phyloP scores from a whole-genome alignment of 2,797 vertebrate species.

The Cephalopachus bancanus region DNA sequence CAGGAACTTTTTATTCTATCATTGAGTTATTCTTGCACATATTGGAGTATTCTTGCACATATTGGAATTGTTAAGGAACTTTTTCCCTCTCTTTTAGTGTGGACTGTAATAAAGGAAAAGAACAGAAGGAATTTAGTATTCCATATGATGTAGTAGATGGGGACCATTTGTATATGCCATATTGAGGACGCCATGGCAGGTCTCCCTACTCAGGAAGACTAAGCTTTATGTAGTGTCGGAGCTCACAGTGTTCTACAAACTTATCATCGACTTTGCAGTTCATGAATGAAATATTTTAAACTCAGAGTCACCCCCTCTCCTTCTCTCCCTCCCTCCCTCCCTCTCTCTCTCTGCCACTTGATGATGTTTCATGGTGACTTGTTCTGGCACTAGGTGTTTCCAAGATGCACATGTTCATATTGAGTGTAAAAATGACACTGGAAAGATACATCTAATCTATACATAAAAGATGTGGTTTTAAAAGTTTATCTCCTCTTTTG shows the following conservation, averaged over 20 bases:
- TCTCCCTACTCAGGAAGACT: not conserved
- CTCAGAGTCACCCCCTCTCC: not conserved
- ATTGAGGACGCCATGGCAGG: not conserved
- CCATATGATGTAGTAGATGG: not conserved
- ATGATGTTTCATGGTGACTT: slow-evolving; percentile 5
- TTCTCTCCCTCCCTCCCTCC: not conserved
- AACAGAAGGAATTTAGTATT: slow-evolving; percentile 11
- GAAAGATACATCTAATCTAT: not conserved
- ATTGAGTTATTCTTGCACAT: not conserved
- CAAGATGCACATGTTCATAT: not conserved
- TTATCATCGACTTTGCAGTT: not conserved
- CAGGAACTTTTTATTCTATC: slow-evolving; percentile 53
- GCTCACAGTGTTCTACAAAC: not conserved
- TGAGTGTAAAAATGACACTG: slow-evolving; percentile 11
- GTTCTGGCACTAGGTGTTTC: not conserved
- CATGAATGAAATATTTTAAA: slow-evolving; percentile 4
- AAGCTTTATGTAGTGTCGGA: not conserved
- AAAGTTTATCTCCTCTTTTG: not conserved
- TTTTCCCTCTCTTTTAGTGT: not conserved
- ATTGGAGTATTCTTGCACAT: not conserved
- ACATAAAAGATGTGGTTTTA: slow-evolving; percentile 1
- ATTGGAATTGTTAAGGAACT: not conserved
- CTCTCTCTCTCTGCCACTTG: not conserved
- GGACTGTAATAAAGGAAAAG: slow-evolving; percentile 28
- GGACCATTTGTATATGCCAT: not conserved